Base-by-base conservation (phyloP, 2,797 vertebrate genomes). In the Phyllotis vaccarum region DNA sequence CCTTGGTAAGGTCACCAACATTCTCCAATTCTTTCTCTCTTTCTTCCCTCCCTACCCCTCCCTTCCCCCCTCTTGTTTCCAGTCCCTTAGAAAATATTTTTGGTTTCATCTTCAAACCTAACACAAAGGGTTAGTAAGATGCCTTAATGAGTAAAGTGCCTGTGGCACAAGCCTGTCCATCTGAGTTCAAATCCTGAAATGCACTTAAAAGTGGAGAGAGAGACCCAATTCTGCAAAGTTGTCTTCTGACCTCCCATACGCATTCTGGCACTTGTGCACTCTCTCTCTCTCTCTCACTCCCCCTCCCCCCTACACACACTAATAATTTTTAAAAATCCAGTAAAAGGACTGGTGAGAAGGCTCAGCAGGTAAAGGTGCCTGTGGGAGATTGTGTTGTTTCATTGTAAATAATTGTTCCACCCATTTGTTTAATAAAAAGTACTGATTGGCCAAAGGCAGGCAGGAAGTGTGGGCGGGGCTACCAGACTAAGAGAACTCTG, bases 31-130 rank as follows among this genome's bases (percentile, higher is more conserved):
- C 12, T 34, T 4, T 52, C 34, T 62, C 6, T 31, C 31, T 64
- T 92, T 34, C 22, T 13, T 37, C 3, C 5, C 31, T n/a, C 31
- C 8, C 24, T 12, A 11, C 27, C 16, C n/a, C n/a, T n/a, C n/a
- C n/a, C n/a, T n/a, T n/a, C n/a, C n/a, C n/a, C n/a, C n/a, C n/a
- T n/a, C n/a, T n/a, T n/a, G n/a, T n/a, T n/a, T n/a, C n/a, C n/a
- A n/a, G n/a, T n/a, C 91, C 70, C 75, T 95, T 54, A 62, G 66
- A 90, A 88, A 90, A 79, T 54, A 31, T 49, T 31, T 4, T 37
- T 19, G 27, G 58, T 64, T 91, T 49, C 85, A 5, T 74, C 89
- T 92, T 93, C 95, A 92, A 68, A 81, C 56, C 27, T 49, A 9
- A 12, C 43, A 68, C n/a, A 86, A 68, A 13, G 83, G 34, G 21